Evolutionary conservation across 2,113 vertebrate genomes (phyloP).

Genomic region (Brachypodius melanocephalos): DNA sequence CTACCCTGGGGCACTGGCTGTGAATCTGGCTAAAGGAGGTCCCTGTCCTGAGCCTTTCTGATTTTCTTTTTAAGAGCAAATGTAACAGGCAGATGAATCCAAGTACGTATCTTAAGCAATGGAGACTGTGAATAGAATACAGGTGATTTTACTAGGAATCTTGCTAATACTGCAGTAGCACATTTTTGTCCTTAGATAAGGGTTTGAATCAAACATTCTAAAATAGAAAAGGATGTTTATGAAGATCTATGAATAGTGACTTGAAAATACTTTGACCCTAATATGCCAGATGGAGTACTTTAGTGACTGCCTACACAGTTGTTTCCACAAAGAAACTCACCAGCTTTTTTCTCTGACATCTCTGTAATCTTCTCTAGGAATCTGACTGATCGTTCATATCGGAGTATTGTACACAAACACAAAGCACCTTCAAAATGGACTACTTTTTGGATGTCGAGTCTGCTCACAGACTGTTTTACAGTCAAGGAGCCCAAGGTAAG

Average conservation of each 20-base stretch:
- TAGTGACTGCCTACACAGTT: neutral
- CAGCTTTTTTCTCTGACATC: conserved; percentile 6
- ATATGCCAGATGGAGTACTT: conserved; percentile 19
- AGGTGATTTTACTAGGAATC: neutral
- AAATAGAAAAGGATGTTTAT: neutral
- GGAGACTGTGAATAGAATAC: neutral
- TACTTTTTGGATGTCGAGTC: conserved; percentile 83
- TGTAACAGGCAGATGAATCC: neutral
- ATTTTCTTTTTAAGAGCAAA: neutral
- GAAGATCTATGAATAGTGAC: neutral
- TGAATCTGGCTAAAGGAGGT: neutral
- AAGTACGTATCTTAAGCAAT: neutral
- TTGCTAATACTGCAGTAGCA: neutral
- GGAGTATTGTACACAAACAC: neutral
- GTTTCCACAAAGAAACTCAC: neutral
- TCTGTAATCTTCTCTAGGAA: conserved; percentile 50
- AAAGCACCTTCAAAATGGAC: conserved; percentile 75
- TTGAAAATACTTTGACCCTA: conserved; percentile 20
- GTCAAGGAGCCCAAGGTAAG: conserved; percentile 84
- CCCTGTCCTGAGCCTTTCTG: neutral
- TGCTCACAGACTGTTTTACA: conserved; percentile 81
- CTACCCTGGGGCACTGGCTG: neutral
- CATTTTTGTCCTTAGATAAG: neutral
- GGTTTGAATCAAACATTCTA: neutral
- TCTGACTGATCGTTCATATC: conserved; percentile 32